Evolutionary conservation across 2,888 invertebrate species (phyloP), one percentile per base, ranked within the genome.

Genomic region (Galerucella pusilla): DNA sequence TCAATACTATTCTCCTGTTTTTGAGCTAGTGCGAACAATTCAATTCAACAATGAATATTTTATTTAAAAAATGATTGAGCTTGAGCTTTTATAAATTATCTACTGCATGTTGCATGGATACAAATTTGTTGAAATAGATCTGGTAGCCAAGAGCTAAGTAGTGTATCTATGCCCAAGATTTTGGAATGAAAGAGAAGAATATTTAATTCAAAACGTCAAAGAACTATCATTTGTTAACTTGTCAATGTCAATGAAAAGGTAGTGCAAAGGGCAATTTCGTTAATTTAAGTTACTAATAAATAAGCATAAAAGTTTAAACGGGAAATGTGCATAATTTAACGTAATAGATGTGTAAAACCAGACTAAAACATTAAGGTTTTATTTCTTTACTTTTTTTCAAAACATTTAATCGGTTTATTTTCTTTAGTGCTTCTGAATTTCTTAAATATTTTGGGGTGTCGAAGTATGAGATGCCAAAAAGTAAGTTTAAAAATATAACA

Each of bases 401-500:
- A 67, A 45, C 28, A 57, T 12, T 68, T 59, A n/a, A 57, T 42
- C 42, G 20, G 3, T 28, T 49, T 14, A 45, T 66, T 72, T 72
- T 54, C 66, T 45, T 14, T 72, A 54, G 49, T 66, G 45, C 46
- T 67, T 60, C 59, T 66, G 46, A 46, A 57, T 72, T 42, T 49
- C 63, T 72, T 60, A 46, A 49, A 60, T 28, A 59, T 59, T 46
- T 67, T 46, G 72, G 25, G 25, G 49, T 66, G 57, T 65, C 63
- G 59, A 74, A 74, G 59, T 63, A 74, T 74, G 74, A 74, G 65
- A 74, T 74, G 74, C 69, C 64, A 74, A 74, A 74, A 69, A 74
- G 74, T 74, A 46, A 74, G 74, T 74, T 61, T 57, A 20, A 20
- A 57, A n/a, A 10, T 57, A 3, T 16, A 10, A 16, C 20, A 57